Base-by-base conservation (phyloP, 2,888 invertebrate species). In the Ecdyonurus torrentis region DNA sequence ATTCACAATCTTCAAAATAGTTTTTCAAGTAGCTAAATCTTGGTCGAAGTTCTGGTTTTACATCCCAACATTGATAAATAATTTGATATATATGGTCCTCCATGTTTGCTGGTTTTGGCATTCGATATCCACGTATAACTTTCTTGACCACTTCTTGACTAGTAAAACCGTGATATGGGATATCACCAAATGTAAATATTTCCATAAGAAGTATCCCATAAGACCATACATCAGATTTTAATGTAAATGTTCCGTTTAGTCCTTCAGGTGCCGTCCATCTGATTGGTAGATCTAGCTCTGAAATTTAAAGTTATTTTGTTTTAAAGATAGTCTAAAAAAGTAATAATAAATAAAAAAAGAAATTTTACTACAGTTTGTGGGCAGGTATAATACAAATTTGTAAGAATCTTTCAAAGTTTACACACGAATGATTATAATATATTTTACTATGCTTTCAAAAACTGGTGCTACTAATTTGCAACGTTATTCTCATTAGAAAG, bases 1-100 rank as follows among this genome's bases (percentile, higher is more conserved):
- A n/a, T n/a, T n/a, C n/a, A n/a, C n/a, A 98, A 70, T 93, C 91
- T 78, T 98, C 97, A 76, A 97, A 95, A 76, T 95, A 97, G 75
- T 93, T 94, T 73, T 91, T 89, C 65, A 97, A 83, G 78, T 92
- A 96, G 76, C 78, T 79, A 71, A 82, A 83, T 15, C 81, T 83
- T 3, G 82, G 82, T 65, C 82, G 70, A 59, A 74, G 72, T 58
- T 81, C 80, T 1, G 81, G 75, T 58, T 73, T 74, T 24, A 70
- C 70, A 68, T 80, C 77, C 81, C 81, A 81, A 68, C 80, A 81
- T 65, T 78, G 76, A 23, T 79, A 71, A 80, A 81, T 81, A 52
- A 77, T 73, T 59, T 76, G 73, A 70, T 81, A 83, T 58, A 81
- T 75, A 18, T 75, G 72, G 63, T 79, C 79, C 25, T 69, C 69